Evolutionary conservation across 2,797 vertebrate genomes (phyloP).

Genomic region (Anabas testudineus): DNA sequence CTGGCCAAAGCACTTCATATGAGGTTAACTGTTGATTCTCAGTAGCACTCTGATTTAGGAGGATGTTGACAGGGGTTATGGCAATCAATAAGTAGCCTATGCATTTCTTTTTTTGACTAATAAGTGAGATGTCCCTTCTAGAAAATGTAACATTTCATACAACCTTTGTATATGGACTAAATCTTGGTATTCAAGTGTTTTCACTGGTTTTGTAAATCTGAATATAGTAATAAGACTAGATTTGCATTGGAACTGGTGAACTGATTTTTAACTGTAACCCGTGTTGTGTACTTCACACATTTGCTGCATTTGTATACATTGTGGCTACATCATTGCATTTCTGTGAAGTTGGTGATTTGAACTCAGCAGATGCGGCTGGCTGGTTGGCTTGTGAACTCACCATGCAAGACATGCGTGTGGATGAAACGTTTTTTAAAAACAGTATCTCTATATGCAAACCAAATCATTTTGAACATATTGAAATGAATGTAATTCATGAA

Average conservation of each 20-base stretch:
- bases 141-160: slow-evolving; percentile 57
- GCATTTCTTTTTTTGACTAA: slow-evolving; percentile 61
- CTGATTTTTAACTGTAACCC: slow-evolving; percentile 53
- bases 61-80: slow-evolving; percentile 59
- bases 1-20: slow-evolving; percentile 70
- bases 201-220: slow-evolving; percentile 41
- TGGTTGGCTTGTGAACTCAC: slow-evolving; percentile 47
- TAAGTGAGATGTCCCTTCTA: slow-evolving; percentile 49
- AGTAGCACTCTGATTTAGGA: slow-evolving; percentile 64
- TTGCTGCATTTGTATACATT: slow-evolving; percentile 43
- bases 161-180: slow-evolving; percentile 54
- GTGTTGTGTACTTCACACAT: slow-evolving; percentile 45
- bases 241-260: slow-evolving; percentile 50
- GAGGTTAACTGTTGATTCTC: slow-evolving; percentile 75
- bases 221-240: slow-evolving; percentile 58
- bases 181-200: slow-evolving; percentile 51
- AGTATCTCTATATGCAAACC: slow-evolving; percentile 74
- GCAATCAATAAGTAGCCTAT: slow-evolving; percentile 77
- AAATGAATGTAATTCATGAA: slow-evolving; percentile 90
- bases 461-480: slow-evolving; percentile 66
- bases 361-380: slow-evolving; percentile 38
- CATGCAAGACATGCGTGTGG: slow-evolving; percentile 28
- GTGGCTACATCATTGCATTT: slow-evolving; percentile 46
- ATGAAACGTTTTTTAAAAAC: slow-evolving; percentile 51
- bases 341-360: slow-evolving; percentile 44